Evolutionary conservation across 2,113 vertebrate genomes (phyloP).

Genomic region (Macrotus californicus): DNA sequence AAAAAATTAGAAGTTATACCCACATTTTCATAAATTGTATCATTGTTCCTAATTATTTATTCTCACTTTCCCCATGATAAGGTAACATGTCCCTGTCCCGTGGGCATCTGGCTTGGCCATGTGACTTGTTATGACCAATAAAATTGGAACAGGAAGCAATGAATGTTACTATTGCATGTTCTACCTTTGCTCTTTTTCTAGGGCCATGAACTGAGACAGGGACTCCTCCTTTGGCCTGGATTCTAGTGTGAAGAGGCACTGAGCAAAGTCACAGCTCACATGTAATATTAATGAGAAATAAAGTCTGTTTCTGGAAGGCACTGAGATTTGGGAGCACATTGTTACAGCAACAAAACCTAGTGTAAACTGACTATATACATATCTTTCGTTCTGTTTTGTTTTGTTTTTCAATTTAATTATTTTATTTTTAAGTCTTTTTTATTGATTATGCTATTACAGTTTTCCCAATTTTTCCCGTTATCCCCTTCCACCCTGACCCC

Average conservation of each 20-base stretch:
- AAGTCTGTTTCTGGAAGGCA: not conserved
- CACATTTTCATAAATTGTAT: not conserved
- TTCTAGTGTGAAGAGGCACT: not conserved
- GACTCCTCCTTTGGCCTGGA: not conserved
- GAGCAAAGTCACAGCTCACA: not conserved
- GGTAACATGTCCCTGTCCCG: not conserved
- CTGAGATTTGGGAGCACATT: not conserved
- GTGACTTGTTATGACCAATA: not conserved
- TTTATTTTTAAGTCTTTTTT: too few species aligned
- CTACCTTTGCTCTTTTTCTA: not conserved
- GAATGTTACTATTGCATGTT: not conserved
- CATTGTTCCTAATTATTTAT: not conserved
- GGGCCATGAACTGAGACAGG: rapidly evolving
- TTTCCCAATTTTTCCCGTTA: too few species aligned
- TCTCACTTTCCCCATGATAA: not conserved
- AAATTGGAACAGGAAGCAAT: not conserved
- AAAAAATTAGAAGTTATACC: not conserved
- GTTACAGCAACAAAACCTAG: not conserved
- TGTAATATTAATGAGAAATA: not conserved
- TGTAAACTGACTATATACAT: not conserved
- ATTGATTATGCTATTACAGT: too few species aligned
- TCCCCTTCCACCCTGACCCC: too few species aligned
- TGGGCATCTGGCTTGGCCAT: not conserved
- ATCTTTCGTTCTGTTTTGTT: too few species aligned
- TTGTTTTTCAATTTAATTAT: too few species aligned